Conservation (phyloP, 2,888 invertebrate species). For the Athalia cordata region DNA sequence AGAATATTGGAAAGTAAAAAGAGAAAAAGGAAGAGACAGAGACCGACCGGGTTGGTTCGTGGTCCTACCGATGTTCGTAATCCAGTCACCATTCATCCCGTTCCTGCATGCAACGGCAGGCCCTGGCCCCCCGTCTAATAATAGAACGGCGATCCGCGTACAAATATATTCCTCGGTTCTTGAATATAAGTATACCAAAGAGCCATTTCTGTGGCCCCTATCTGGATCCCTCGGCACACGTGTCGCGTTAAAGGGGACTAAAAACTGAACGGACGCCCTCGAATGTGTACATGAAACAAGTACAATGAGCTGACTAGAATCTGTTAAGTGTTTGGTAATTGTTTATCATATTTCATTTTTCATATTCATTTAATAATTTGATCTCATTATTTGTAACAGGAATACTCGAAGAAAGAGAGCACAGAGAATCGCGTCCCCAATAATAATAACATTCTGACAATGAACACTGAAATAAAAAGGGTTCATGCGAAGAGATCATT, state of each 20-base stretch:
- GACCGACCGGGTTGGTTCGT: background rate
- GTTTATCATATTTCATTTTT: too few species aligned
- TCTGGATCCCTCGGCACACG: background rate
- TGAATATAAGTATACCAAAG: background rate
- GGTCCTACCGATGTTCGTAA: conserved; percentile 41
- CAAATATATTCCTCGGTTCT: conserved; percentile 35
- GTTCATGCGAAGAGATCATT: background rate
- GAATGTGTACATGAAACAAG: too few species aligned
- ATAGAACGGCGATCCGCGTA: conserved; percentile 53
- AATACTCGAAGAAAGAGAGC: too few species aligned
- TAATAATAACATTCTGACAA: background rate
- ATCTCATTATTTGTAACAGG: too few species aligned
- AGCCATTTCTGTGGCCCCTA: background rate
- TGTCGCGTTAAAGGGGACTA: background rate
- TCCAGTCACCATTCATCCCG: conserved; percentile 52
- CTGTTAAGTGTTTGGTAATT: too few species aligned
- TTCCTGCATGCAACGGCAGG: conserved; percentile 48
- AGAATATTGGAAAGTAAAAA: background rate
- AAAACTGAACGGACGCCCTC: background rate
- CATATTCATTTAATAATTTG: too few species aligned
- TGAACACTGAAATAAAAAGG: background rate
- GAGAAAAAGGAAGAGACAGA: background rate
- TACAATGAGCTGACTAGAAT: too few species aligned
- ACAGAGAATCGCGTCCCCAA: too few species aligned
- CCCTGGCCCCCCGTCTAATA: conserved; percentile 49